phyloP scores from a whole-genome alignment of 2,113 vertebrate species.

The Myrmecophaga tridactyla region DNA sequence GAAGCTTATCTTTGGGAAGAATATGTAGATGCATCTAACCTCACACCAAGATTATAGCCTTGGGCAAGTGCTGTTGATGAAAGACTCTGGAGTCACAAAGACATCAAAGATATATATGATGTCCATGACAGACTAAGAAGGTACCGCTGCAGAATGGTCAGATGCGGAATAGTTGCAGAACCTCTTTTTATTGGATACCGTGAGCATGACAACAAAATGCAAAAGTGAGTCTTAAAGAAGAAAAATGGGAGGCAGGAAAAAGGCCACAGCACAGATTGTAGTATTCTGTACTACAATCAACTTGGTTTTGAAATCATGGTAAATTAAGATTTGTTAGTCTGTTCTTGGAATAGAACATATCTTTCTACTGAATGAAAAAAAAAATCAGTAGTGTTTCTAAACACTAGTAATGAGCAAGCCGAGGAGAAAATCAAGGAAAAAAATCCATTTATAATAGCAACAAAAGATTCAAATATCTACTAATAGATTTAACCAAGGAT shows the following conservation, averaged over 20 bases:
- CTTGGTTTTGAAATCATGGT: conserved; percentile 59
- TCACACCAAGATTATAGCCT: conserved; percentile 96
- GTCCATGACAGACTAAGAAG: conserved; percentile 88
- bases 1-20: conserved; percentile 98
- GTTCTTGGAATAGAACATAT: conserved; percentile 66
- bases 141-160: conserved; percentile 95
- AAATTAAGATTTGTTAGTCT: conserved; percentile 41
- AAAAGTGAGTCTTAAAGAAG: conserved; percentile 32
- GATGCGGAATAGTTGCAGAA: conserved; percentile 92
- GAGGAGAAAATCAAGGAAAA: too few relatives aligned
- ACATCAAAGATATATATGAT: conserved; percentile 82
- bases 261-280: too few relatives aligned
- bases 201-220: conserved; percentile 76
- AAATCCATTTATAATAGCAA: too few relatives aligned
- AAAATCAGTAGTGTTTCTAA: too few relatives aligned
- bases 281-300: conserved; percentile 27
- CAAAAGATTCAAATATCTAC: too few relatives aligned
- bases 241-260: not conserved
- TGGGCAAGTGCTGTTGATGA: conserved; percentile 95
- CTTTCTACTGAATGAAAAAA: conserved; percentile 51
- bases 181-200: conserved; percentile 90
- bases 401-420: too few relatives aligned
- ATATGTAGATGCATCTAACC: conserved; percentile 94
- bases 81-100: conserved; percentile 91
- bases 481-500: too few relatives aligned